Evolutionary conservation across 2,888 invertebrate genomes (phyloP), one percentile per base, ranked within the genome.

Genomic region (Rhorus exstirpatorius): DNA sequence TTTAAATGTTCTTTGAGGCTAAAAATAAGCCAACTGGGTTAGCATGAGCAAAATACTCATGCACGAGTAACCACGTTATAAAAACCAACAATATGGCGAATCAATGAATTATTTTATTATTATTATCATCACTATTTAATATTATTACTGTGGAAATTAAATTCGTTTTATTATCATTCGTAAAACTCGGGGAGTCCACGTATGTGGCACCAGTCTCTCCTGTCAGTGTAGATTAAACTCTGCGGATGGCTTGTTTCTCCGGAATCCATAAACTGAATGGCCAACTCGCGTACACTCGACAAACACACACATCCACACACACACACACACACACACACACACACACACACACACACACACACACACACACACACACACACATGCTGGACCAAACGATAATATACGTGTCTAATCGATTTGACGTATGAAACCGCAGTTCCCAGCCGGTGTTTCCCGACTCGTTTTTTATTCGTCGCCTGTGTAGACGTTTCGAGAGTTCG

Each of bases 141-240:
- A n/a, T n/a, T n/a, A n/a, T n/a, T n/a, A n/a, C n/a, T n/a, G n/a
- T n/a, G n/a, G n/a, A 3, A 49, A 26, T 26, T 26, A 49, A 24
- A 24, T 49, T 24, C 31, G 31, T 74, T 74, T 46, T 17, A 51
- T 74, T 17, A 46, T 46, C 17, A 51, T 74, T 51, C 21, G 58
- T 49, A 61, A 35, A 61, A 14, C 61, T 35, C 51, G 4, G 19
- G 17, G 14, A 38, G 3, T 49, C 21, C 35, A 17, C 61, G 38
- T 6, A 21, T 24, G 12, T 21, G 51, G 17, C 38, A 24, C 26
- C 38, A 14, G 44, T 60, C 38, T 10, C 46, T 71, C 17, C 60
- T 21, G 78, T 78, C 70, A 55, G 53, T 63, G 35, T 71, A 35
- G n/a, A 71, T 71, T 63, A 71, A 78, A 71, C 35, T 71, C 65